These are phyloP conservation scores for Octodonta nipae DNA, from an alignment of 2,888 invertebrate species.

Conservation along the genomic window DNA sequence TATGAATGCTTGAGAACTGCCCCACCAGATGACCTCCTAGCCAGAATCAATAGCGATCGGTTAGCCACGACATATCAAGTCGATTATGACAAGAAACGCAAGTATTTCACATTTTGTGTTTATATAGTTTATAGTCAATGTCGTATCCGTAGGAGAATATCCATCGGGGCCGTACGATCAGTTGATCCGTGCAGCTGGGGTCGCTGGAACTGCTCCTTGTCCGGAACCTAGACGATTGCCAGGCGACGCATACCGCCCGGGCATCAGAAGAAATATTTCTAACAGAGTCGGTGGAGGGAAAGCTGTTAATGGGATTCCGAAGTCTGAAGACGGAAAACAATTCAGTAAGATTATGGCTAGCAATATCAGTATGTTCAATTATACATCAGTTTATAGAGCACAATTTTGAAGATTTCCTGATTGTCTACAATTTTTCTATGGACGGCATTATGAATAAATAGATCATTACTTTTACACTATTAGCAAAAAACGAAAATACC, in stretches of 20 bases:
- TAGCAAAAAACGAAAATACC: no score
- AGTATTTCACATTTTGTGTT: no score
- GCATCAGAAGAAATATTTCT: constrained; percentile 33
- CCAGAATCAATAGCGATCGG: constrained; percentile 48
- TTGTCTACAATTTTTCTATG: no score
- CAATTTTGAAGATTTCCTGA: no score
- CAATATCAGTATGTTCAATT: no score
- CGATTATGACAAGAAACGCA: constrained; percentile 42
- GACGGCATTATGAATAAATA: no score
- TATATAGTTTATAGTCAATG: no score
- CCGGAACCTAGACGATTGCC: constrained; percentile 44
- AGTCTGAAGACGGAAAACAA: no score
- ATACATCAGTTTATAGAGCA: no score
- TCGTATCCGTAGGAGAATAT: constrained; percentile 37
- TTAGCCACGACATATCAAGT: constrained; percentile 49
- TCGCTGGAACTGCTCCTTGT: constrained; percentile 41
- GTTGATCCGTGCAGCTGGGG: constrained; percentile 42
- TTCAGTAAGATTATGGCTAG: no score
- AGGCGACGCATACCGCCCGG: constrained; percentile 45
- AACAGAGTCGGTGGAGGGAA: constrained; percentile 20
- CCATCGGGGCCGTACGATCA: constrained; percentile 46
- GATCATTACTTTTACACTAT: no score
- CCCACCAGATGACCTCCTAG: constrained; percentile 44
- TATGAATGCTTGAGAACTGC: constrained; percentile 47
- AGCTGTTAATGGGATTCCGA: constrained; percentile 10